A percentile compares a stretch with the other conserved stretches of the same genome.
phyloP scores from a whole-genome alignment of 2,113 vertebrate species.

The Tragulus kanchil region DNA sequence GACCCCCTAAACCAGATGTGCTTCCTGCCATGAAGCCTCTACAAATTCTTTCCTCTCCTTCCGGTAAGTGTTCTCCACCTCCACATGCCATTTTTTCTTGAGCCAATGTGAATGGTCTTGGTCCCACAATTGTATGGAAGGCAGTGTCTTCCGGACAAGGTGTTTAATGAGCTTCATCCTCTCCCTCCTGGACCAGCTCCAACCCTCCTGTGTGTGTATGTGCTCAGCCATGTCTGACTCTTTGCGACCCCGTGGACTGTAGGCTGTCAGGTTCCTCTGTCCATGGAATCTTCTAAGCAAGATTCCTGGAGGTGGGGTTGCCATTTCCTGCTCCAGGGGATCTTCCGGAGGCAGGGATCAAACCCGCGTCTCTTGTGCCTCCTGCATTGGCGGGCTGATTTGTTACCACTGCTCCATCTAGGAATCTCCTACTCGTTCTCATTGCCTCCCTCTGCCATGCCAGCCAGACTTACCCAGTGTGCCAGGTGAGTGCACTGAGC shows the following conservation, averaged over 20 bases:
- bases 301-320: neutral
- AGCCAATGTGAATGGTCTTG: neutral
- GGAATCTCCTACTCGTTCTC: neutral
- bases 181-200: neutral
- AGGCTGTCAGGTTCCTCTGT: neutral
- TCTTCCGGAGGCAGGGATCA: neutral
- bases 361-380: neutral
- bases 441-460: neutral
- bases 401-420: neutral
- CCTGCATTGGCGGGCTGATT: neutral
- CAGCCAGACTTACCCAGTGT: neutral
- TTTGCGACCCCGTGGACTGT: neutral
- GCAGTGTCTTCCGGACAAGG: neutral
- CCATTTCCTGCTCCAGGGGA: neutral
- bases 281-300: neutral
- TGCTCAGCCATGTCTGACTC: neutral
- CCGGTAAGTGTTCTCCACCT: neutral
- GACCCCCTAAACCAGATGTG: neutral
- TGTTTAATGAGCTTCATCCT: neutral
- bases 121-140: neutral
- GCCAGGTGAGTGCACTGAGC: neutral
- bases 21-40: neutral
- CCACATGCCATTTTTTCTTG: neutral
- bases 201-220: neutral
- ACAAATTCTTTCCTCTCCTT: neutral